Conservation (phyloP, 2,888 invertebrate genomes). For the Apodemia mormo region DNA sequence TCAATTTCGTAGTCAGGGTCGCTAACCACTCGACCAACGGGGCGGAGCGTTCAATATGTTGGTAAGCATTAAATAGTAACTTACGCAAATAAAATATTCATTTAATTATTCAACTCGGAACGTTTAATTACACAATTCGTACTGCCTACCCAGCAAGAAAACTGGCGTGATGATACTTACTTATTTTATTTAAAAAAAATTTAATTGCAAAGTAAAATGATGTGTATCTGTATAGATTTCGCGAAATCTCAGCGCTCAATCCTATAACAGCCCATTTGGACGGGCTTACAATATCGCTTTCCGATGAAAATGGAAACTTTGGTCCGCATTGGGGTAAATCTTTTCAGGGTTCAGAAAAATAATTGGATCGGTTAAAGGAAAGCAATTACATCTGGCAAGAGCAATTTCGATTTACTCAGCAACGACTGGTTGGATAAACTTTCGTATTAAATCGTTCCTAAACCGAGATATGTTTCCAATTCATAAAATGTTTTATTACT, state of each 20-base stretch:
- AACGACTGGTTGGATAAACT: conserved; percentile 66
- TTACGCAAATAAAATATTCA: no score
- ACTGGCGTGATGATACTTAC: background rate
- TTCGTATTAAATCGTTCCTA: conserved; percentile 56
- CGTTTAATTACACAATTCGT: no score
- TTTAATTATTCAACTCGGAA: no score
- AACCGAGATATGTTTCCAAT: conserved; percentile 32
- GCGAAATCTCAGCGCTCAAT: conserved; percentile 29
- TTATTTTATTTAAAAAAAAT: no score
- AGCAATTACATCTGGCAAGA: conserved; percentile 72
- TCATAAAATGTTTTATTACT: conserved; percentile 16
- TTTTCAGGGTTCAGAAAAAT: conserved; percentile 74
- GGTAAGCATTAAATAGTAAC: no score
- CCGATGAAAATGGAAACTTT: conserved; percentile 61
- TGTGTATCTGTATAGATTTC: conserved; percentile 27
- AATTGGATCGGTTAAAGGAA: conserved; percentile 74
- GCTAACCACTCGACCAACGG: no score
- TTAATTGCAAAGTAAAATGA: conserved; percentile 27
- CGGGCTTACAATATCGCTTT: conserved; percentile 63
- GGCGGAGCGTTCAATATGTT: no score
- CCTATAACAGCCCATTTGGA: conserved; percentile 35
- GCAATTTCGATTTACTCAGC: conserved; percentile 67
- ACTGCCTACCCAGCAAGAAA: no score
- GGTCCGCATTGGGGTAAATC: conserved; percentile 52
- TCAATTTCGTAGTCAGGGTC: no score